Evolutionary conservation across 1,140 invertebrate genomes (phyloP).

Genomic region (Gryllus bimaculatus): DNA sequence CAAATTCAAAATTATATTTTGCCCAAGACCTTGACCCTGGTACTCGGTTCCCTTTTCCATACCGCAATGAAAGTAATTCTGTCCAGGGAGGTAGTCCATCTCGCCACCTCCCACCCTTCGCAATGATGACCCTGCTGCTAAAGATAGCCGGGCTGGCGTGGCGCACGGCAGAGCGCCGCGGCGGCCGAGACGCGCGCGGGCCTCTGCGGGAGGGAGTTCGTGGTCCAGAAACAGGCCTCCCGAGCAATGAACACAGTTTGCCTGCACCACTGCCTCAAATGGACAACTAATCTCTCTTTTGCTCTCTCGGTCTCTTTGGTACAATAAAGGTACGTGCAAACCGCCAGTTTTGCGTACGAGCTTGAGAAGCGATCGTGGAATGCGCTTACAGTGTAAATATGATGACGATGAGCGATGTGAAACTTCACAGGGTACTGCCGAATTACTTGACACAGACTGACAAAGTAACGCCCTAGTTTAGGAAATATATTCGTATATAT

Average conservation of each 20-base stretch:
- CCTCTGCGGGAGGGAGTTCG: not conserved
- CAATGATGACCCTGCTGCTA: not conserved
- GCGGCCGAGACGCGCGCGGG: not conserved
- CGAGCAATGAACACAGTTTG: not conserved
- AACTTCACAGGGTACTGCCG: too few species aligned
- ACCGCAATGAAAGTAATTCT: not conserved
- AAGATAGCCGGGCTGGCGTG: not conserved
- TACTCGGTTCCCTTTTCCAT: not conserved
- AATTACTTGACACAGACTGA: too few species aligned
- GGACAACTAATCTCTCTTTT: not conserved
- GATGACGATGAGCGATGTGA: too few species aligned
- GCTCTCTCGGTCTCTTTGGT: not conserved
- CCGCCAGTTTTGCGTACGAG: too few species aligned
- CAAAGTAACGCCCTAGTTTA: too few species aligned
- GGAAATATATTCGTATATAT: too few species aligned
- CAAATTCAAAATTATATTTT: too few species aligned
- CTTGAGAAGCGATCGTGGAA: too few species aligned
- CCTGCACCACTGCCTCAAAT: not conserved
- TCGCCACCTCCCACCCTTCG: not conserved
- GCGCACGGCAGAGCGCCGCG: not conserved
- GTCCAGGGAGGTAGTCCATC: not conserved
- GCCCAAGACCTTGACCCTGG: too few species aligned
- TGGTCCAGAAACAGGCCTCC: not conserved
- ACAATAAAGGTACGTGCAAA: not conserved
- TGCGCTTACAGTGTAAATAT: too few species aligned